Conservation (phyloP, 2,113 vertebrate genomes). For the Bufo bufo region DNA sequence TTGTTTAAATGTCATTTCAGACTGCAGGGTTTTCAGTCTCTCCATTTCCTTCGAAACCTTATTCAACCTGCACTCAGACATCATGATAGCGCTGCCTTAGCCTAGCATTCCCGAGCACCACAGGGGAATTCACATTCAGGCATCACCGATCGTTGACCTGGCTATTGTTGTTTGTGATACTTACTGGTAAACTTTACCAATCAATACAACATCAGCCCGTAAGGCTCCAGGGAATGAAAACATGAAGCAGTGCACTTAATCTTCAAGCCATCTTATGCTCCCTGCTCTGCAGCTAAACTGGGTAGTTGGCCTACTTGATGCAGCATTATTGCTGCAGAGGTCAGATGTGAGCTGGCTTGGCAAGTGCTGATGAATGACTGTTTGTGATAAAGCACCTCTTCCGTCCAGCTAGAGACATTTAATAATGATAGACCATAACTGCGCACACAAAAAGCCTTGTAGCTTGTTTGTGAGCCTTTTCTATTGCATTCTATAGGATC, state of each 20-base stretch:
- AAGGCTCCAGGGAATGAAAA: slow-evolving; percentile 91
- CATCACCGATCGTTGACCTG: slow-evolving; percentile 89
- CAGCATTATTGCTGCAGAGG: slow-evolving; percentile 94
- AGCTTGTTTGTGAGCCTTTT: slow-evolving; percentile 66
- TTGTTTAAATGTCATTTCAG: slow-evolving; percentile 91
- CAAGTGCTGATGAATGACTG: slow-evolving; percentile 90
- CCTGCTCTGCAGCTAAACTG: slow-evolving; percentile 93
- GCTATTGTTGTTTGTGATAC: slow-evolving; percentile 96
- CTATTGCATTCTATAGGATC: slow-evolving; percentile 41
- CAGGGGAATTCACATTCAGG: slow-evolving; percentile 81
- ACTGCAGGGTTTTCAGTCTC: slow-evolving; percentile 72
- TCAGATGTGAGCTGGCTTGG: slow-evolving; percentile 89
- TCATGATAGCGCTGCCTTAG: slow-evolving; percentile 75
- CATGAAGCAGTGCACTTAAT: slow-evolving; percentile 93
- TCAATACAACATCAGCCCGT: slow-evolving; percentile 92
- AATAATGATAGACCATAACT: slow-evolving; percentile 92
- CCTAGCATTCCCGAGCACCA: slow-evolving; percentile 64
- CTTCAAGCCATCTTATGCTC: slow-evolving; percentile 90
- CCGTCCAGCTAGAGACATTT: slow-evolving; percentile 88
- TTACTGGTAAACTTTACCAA: slow-evolving; percentile 96
- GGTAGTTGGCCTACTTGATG: slow-evolving; percentile 97
- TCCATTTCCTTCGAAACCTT: slow-evolving; percentile 66
- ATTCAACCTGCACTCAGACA: slow-evolving; percentile 77
- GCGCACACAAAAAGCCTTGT: slow-evolving; percentile 70
- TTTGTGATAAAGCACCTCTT: slow-evolving; percentile 86